These are phyloP conservation scores for Cairina moschata DNA, from an alignment of 2,113 vertebrate genomes.

Conservation along the genomic window DNA sequence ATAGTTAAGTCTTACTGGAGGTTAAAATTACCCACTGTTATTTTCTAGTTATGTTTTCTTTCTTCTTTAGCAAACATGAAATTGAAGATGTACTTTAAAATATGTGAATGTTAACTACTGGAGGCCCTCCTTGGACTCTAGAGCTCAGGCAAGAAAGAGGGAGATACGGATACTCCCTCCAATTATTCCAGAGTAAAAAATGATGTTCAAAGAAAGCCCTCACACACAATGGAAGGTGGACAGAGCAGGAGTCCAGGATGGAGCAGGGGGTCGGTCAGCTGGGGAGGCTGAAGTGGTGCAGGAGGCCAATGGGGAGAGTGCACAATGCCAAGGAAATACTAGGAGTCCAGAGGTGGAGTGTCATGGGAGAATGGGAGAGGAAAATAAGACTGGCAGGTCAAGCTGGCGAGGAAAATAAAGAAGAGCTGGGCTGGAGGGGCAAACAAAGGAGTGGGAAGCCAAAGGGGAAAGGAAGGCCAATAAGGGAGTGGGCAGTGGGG, in stretches of 20 bases:
- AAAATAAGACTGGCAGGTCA: neutral
- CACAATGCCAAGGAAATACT: neutral
- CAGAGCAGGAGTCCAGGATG: neutral
- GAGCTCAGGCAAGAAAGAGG: neutral
- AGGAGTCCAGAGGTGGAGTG: neutral
- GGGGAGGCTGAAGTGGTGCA: neutral
- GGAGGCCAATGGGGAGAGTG: neutral
- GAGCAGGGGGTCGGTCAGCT: neutral
- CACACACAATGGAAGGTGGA: neutral
- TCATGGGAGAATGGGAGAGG: neutral
- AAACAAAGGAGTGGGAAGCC: neutral
- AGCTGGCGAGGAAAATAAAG: neutral
- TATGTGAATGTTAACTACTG: neutral
- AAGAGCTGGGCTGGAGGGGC: neutral
- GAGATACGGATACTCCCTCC: neutral
- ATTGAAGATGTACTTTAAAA: neutral
- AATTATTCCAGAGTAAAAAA: neutral
- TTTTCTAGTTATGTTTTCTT: neutral
- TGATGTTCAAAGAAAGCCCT: neutral
- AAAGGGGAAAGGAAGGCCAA: neutral
- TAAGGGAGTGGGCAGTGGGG: neutral
- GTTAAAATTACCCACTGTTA: neutral
- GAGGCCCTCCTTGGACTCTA: neutral
- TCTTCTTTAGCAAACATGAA: neutral
- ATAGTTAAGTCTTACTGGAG: neutral